Evolutionary conservation across 2,888 invertebrate species (phyloP).

Genomic region (Toxonevra muliebris): DNA sequence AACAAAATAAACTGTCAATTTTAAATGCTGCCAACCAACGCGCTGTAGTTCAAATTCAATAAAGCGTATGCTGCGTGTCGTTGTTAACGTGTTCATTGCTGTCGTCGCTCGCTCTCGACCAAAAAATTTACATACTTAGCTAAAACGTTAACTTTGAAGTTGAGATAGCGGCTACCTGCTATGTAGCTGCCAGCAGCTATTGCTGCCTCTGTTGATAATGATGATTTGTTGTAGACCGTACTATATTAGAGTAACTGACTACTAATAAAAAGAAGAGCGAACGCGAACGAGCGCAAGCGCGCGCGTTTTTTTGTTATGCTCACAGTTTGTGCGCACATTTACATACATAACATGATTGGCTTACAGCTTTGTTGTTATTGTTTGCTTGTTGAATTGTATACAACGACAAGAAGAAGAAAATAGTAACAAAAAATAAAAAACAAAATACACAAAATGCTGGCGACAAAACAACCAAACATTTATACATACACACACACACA

Average conservation of each 20-base stretch:
- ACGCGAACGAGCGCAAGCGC: not conserved
- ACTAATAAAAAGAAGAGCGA: constrained; percentile 9
- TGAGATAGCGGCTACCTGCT: no score
- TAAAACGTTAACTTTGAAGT: no score
- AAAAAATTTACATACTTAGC: no score
- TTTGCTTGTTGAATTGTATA: constrained; percentile 3
- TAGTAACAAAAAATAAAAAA: constrained; percentile 21
- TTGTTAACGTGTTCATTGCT: no score
- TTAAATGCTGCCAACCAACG: no score
- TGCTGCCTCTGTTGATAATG: no score
- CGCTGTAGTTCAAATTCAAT: no score
- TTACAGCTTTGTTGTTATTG: not conserved
- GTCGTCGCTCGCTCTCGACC: not conserved
- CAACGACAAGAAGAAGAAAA: constrained; percentile 11
- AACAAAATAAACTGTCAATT: no score
- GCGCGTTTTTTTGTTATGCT: not conserved
- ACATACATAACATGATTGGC: constrained; percentile 51
- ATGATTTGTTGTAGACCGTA: no score
- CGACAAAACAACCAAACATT: constrained; percentile 44
- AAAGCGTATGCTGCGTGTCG: no score
- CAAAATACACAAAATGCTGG: constrained; percentile 31
- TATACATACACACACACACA: constrained; percentile 31
- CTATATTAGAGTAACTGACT: no score
- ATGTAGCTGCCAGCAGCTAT: no score
- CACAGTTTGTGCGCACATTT: constrained; percentile 42